These are phyloP conservation scores for Plusia festucae DNA, from an alignment of 2,888 invertebrate species.

Conservation along the genomic window DNA sequence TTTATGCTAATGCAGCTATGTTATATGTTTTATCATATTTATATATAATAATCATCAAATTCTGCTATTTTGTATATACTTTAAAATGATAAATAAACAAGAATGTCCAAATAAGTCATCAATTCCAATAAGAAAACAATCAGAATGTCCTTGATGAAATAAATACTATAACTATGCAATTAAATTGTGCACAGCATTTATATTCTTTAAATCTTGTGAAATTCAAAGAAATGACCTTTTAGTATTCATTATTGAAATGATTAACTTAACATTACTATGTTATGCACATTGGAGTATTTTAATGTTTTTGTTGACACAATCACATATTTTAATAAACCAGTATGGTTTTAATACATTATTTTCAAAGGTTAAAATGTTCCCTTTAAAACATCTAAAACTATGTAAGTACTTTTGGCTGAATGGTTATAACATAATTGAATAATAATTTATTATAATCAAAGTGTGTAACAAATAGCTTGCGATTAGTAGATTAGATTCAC, in stretches of 20 bases:
- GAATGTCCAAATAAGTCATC: not conserved
- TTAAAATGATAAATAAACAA: slow-evolving; percentile 11
- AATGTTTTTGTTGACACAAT: not conserved
- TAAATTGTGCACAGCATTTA: slow-evolving; percentile 8
- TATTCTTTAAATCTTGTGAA: slow-evolving; percentile 18
- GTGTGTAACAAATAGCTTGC: too few species aligned
- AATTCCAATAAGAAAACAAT: slow-evolving; percentile 52
- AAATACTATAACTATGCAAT: slow-evolving; percentile 32
- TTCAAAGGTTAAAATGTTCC: too few species aligned
- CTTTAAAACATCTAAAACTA: too few species aligned
- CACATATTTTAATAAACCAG: not conserved
- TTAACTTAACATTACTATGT: not conserved
- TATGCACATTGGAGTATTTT: not conserved
- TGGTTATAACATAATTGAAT: too few species aligned
- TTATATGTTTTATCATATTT: not conserved
- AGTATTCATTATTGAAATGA: not conserved
- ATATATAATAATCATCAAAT: slow-evolving; percentile 15
- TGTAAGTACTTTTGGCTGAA: too few species aligned
- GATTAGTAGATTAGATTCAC: too few species aligned
- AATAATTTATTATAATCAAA: too few species aligned
- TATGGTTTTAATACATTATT: not conserved
- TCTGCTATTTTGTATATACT: too few species aligned
- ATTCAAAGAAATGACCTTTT: slow-evolving; percentile 3
- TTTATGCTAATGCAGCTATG: slow-evolving; percentile 30
- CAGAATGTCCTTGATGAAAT: slow-evolving; percentile 55